Evolutionary conservation across 2,113 vertebrate species (phyloP).

Genomic region (Abramis brama): DNA sequence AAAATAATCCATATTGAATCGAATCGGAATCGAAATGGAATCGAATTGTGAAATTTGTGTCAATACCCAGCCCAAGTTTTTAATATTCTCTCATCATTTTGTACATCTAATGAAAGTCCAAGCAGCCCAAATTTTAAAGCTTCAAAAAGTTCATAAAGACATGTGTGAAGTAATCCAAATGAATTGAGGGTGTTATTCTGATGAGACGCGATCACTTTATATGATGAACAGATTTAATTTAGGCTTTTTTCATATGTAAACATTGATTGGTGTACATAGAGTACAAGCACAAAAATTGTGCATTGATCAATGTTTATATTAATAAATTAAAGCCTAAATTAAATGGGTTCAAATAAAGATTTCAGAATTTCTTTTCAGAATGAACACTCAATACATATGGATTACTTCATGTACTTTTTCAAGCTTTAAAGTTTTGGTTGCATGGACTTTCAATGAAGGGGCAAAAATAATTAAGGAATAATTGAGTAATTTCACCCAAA

Average conservation of each 20-base stretch:
- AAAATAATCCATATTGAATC: too few species aligned
- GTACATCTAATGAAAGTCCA: not conserved
- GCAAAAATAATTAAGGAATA: too few species aligned
- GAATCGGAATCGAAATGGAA: too few species aligned
- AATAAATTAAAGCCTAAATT: too few species aligned
- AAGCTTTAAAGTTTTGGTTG: too few species aligned
- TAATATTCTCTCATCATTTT: not conserved
- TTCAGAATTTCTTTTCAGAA: too few species aligned
- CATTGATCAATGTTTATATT: not conserved
- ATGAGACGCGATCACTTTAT: not conserved
- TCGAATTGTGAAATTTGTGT: too few species aligned
- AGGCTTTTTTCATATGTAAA: not conserved
- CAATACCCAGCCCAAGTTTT: too few species aligned
- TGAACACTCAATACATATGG: too few species aligned
- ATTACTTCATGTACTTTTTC: too few species aligned
- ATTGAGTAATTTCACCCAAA: not conserved
- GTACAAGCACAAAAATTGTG: not conserved
- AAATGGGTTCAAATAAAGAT: too few species aligned
- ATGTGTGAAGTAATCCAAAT: not conserved
- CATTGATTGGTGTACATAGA: not conserved
- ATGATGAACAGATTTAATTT: not conserved
- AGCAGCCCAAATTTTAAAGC: not conserved
- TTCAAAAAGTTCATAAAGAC: not conserved
- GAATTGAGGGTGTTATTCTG: not conserved
- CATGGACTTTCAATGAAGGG: too few species aligned